Percentiles rank a stretch among this genome's conserved stretches.
phyloP scores from a whole-genome alignment of 1,140 invertebrate species.

The Monomorium pharaonis region DNA sequence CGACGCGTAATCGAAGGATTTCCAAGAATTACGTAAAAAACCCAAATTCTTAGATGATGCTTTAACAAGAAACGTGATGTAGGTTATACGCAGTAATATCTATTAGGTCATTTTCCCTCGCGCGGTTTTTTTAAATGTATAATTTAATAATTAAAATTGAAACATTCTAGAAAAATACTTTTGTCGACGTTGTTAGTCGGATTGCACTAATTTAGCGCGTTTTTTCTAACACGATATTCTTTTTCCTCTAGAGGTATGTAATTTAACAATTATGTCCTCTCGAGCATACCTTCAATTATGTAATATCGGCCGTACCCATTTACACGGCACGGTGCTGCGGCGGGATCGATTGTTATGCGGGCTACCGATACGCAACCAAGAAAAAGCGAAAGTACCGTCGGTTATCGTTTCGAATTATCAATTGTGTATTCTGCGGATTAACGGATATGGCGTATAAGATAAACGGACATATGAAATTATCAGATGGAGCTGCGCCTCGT shows the following conservation, averaged over 20 bases:
- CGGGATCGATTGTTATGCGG: constrained; percentile 64
- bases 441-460: background rate
- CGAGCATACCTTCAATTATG: constrained; percentile 10
- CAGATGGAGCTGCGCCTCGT: background rate
- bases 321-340: background rate
- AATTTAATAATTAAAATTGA: background rate
- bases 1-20: constrained; percentile 8
- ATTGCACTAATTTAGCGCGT: background rate
- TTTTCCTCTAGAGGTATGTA: background rate
- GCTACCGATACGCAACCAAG: background rate
- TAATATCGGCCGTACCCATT: background rate
- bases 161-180: background rate
- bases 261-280: background rate
- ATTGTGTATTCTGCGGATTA: constrained; percentile 8
- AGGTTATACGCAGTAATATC: background rate
- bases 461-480: constrained; percentile 13
- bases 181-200: too few species aligned
- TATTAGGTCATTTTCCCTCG: background rate
- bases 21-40: background rate
- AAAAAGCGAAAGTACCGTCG: constrained; percentile 37
- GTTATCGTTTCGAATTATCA: background rate
- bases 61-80: background rate
- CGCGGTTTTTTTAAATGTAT: constrained; percentile 8
- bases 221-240: background rate
- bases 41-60: background rate